phyloP scores from a whole-genome alignment of 1,140 invertebrate species.

The Caenorhabditis remanei region DNA sequence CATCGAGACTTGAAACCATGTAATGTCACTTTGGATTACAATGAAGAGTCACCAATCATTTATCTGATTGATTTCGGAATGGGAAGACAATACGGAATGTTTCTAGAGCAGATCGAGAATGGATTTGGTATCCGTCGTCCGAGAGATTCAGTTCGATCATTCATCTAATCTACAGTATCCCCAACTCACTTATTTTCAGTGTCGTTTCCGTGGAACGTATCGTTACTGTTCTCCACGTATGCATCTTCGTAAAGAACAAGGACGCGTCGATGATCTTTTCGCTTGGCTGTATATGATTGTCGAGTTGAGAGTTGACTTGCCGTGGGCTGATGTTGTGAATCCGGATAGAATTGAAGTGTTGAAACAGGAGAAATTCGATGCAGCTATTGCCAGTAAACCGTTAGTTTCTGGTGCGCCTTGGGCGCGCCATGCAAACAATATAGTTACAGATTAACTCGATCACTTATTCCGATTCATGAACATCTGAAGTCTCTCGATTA shows the following conservation, averaged over 20 bases:
- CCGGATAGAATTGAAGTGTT: conserved; percentile 24
- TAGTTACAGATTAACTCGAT: not conserved
- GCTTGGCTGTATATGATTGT: conserved; percentile 74
- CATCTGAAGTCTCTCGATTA: not conserved
- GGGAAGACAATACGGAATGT: conserved; percentile 16
- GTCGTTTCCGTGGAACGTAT: conserved; percentile 57
- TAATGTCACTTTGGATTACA: conserved; percentile 28
- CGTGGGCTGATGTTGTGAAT: conserved; percentile 63
- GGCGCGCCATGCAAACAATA: not conserved
- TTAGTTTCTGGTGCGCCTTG: not conserved
- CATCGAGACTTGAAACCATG: conserved; percentile 45
- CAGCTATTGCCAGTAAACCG: not conserved
- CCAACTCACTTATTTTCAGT: conserved; percentile 13
- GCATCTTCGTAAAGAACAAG: conserved; percentile 49
- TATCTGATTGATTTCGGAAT: conserved; percentile 44
- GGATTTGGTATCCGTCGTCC: conserved; percentile 20
- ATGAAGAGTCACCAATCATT: conserved; percentile 19
- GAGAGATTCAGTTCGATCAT: not conserved
- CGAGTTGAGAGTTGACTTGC: conserved; percentile 71
- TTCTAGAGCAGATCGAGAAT: not conserved
- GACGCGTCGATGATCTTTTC: conserved; percentile 73
- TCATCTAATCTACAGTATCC: not conserved
- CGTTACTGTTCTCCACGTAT: conserved; percentile 49
- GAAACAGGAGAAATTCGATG: not conserved
- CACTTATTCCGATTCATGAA: not conserved